Base-by-base conservation (phyloP, 2,888 invertebrate species). In the Acronicta alni region DNA sequence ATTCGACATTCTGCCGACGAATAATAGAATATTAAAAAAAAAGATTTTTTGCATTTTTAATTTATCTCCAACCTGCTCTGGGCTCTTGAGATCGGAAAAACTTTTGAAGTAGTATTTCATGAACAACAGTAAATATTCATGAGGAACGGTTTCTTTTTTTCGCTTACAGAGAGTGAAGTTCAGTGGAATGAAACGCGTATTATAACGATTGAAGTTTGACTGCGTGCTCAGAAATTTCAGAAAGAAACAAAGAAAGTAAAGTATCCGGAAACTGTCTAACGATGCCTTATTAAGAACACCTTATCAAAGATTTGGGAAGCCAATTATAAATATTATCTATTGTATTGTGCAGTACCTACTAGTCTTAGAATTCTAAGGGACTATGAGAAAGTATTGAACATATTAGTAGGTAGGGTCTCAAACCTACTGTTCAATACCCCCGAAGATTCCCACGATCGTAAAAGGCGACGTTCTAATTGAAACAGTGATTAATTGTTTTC, bases 21-120 rank as follows among this genome's bases (percentile, higher is more conserved):
- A 77, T 66, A 72, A 75, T 60, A 60, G 64, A 65, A 72, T 77
- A 71, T 77, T 67, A 66, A 75, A 72, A 81, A 79, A 77, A 76
- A 46, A 46, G 52, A 57, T 72, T 73, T 77, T 67, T 68, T 61
- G 57, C 44, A 67, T 73, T 77, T 77, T 81, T 77, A 82, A 82
- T 82, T 83, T 80, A 79, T 76, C 71, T 62, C 63, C 62, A 58
- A 59, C 72, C 69, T 63, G 65, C 51, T 59, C 57, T 51, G 52
- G 57, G 64, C 53, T 65, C 56, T 60, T 38, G 61, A 54, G 57
- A 59, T 67, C 57, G 62, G 46, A 62, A 59, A 58, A 77, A 78
- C 67, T 76, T 78, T 55, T 66, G 58, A 67, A 75, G 65, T 68
- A 55, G 65, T 75, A 75, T 67, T 77, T 67, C 61, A 56, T 55